Percentiles rank a stretch among this genome's conserved stretches.
These are phyloP conservation scores for Trichoplusia ni DNA, from an alignment of 1,140 invertebrate species.

Conservation along the genomic window DNA sequence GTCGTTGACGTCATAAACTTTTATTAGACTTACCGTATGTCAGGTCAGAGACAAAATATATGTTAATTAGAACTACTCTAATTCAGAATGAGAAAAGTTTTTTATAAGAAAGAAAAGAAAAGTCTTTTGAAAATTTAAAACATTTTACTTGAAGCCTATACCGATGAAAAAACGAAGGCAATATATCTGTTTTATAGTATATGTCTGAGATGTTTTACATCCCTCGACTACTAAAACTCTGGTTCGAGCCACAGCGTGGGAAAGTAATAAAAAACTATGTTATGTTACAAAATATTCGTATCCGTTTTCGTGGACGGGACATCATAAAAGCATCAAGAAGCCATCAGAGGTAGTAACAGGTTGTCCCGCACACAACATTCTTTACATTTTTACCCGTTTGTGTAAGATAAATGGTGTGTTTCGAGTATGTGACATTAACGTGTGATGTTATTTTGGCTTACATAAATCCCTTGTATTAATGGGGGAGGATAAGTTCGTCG, in stretches of 20 bases:
- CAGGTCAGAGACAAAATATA: too few species aligned
- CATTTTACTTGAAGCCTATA: too few species aligned
- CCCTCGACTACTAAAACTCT: not conserved
- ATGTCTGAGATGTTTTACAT: not conserved
- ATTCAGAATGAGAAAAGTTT: too few species aligned
- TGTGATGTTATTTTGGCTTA: constrained; percentile 1
- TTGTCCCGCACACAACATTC: constrained; percentile 48
- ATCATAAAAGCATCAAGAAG: constrained; percentile 71
- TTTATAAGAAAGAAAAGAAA: too few species aligned
- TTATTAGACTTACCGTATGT: too few species aligned
- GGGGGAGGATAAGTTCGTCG: too few species aligned
- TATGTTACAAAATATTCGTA: constrained; percentile 45
- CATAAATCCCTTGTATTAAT: too few species aligned
- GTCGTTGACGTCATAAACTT: too few species aligned
- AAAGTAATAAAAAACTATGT: constrained; percentile 23
- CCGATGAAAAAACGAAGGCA: not conserved
- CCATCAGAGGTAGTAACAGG: constrained; percentile 64
- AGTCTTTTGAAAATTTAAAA: too few species aligned
- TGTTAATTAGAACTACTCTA: too few species aligned
- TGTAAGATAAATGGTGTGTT: constrained; percentile 26
- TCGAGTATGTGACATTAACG: constrained; percentile 8
- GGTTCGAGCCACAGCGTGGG: not conserved
- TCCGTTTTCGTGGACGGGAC: constrained; percentile 49
- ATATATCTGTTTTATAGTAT: not conserved
- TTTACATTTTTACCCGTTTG: constrained; percentile 48